These are phyloP conservation scores for Sminthopsis crassicaudata DNA, from an alignment of 2,113 vertebrate species.

Conservation along the genomic window DNA sequence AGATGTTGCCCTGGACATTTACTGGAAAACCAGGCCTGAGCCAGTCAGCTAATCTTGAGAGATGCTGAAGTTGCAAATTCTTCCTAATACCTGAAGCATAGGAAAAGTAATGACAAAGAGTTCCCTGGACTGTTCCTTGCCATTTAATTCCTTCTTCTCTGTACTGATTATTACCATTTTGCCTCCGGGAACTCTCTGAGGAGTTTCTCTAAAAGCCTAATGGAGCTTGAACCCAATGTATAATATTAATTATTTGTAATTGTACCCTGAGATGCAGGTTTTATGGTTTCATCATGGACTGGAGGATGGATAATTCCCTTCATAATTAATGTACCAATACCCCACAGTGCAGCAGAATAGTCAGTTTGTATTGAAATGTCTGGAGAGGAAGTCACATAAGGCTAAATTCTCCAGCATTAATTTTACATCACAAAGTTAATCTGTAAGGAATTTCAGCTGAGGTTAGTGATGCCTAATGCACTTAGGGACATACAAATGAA, in stretches of 20 bases:
- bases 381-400: background rate
- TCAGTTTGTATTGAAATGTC: background rate
- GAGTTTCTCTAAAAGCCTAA: background rate
- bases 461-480: background rate
- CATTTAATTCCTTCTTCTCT: background rate
- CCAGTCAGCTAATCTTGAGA: background rate
- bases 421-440: background rate
- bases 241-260: constrained; percentile 21
- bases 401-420: background rate
- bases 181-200: background rate
- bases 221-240: background rate
- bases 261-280: background rate
- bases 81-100: background rate
- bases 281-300: constrained; percentile 6
- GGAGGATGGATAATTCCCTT: constrained; percentile 16
- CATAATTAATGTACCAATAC: constrained; percentile 41
- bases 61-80: background rate
- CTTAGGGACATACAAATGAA: background rate
- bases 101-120: background rate
- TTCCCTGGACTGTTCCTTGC: background rate
- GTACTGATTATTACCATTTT: background rate
- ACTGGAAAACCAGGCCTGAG: background rate
- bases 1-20: background rate
- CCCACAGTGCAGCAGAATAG: background rate
- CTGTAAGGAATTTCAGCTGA: background rate